Base-by-base conservation (phyloP, 2,797 vertebrate species). In the Crenuchus spilurus region DNA sequence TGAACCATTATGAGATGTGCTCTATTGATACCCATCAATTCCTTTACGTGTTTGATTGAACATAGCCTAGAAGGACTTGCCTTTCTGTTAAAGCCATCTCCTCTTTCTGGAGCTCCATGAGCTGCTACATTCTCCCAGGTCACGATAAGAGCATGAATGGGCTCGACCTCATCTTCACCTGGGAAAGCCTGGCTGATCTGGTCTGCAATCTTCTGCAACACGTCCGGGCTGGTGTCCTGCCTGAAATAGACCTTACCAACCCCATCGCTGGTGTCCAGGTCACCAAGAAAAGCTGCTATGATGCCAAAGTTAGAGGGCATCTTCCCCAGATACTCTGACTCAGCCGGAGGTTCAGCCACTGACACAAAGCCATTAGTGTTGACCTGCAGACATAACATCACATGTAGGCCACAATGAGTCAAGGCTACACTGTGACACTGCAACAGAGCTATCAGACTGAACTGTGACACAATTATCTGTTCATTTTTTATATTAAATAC, bases 291-390 rank as follows among this genome's bases (percentile, higher is more conserved):
- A 1, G 91, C 93, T 0, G 94, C 94, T 0, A 96, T 86, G 62
- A 91, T 89, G 5, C 91, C 91, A 28, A 97, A 96, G 35, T 46
- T 72, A 1, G 92, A 76, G 0, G 95, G 96, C 82, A 93, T 95
- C 55, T 90, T 87, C 9, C 94, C 94, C 14, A 96, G 89, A 63
- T 95, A 94, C 33, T 89, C 75, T 1, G 84, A 84, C 83, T 94
- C 84, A 2, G 72, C 71, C 0, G 87, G 88, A 0, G 94, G 96
- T 5, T 90, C 24, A 0, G 70, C 89, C 26, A 87, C 37, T 2
- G 94, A 89, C 69, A 98, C 91, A 65, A 97, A 92, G 5, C 97
- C 97, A 44, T 98, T 97, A 2, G 96, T 97, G 77, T 90, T 87
- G 51, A 98, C 84, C 96, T 95, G 87, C 30, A 60, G 44, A 76